A percentile compares a stretch with the other conserved stretches of the same genome.
These are phyloP conservation scores for Vulpes lagopus DNA, from an alignment of 2,113 vertebrate genomes.

Conservation along the genomic window DNA sequence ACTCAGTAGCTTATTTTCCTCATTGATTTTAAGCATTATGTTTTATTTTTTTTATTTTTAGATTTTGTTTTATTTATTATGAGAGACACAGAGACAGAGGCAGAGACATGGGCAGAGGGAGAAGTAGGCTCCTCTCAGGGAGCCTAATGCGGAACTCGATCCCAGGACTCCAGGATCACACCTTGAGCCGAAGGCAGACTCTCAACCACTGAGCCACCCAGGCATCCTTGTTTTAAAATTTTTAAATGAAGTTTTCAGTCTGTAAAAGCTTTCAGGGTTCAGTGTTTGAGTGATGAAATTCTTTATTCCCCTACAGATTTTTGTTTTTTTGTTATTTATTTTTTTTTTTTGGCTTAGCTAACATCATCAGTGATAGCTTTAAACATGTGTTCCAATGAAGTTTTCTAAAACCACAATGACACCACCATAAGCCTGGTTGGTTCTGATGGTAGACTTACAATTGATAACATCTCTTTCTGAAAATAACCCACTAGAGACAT, in stretches of 20 bases:
- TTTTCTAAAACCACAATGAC: neutral
- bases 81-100: too few species aligned
- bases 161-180: too few species aligned
- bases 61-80: too few species aligned
- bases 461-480: neutral
- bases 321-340: too few species aligned
- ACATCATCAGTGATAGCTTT: neutral
- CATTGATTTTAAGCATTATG: neutral
- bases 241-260: neutral
- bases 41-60: neutral
- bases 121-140: too few species aligned
- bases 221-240: neutral
- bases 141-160: too few species aligned
- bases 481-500: neutral
- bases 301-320: neutral
- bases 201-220: too few species aligned
- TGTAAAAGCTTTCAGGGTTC: neutral
- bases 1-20: constrained; percentile 7
- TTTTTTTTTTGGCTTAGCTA: neutral
- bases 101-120: too few species aligned
- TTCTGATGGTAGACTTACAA: neutral
- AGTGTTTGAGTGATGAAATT: neutral
- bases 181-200: too few species aligned
- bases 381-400: neutral
- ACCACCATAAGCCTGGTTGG: neutral